Conservation (phyloP, 2,888 invertebrate species). For the Labia minor region DNA sequence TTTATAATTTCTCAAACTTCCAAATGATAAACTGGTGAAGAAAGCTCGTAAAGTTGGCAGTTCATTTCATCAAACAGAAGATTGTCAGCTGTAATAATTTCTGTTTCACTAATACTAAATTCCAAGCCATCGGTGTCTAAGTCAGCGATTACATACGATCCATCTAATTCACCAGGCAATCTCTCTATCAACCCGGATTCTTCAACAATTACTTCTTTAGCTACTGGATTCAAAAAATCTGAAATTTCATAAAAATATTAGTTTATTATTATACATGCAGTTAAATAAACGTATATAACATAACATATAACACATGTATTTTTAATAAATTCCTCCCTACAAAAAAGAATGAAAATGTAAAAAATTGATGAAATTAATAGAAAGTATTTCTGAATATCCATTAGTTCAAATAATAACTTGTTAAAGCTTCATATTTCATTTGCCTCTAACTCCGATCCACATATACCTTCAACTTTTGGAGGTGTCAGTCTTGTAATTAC, state of each 20-base stretch:
- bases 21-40: slow-evolving; percentile 17
- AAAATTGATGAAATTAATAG: too few relatives aligned
- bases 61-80: slow-evolving; percentile 26
- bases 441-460: too few relatives aligned
- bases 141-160: slow-evolving; percentile 43
- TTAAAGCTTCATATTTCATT: too few relatives aligned
- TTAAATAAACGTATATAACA: too few relatives aligned
- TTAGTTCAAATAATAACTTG: too few relatives aligned
- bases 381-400: too few relatives aligned
- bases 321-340: too few relatives aligned
- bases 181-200: slow-evolving; percentile 58
- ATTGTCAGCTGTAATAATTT: slow-evolving; percentile 39
- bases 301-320: background rate
- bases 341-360: background rate
- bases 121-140: slow-evolving; percentile 42
- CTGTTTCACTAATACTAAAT: slow-evolving; percentile 41
- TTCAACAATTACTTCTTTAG: slow-evolving; percentile 65
- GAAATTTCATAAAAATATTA: slow-evolving; percentile 26
- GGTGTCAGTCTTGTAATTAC: too few relatives aligned
- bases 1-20: background rate
- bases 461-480: too few relatives aligned
- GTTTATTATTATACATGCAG: too few relatives aligned
- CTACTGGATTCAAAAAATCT: slow-evolving; percentile 53
- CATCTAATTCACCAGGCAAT: slow-evolving; percentile 31
- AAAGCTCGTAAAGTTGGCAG: slow-evolving; percentile 25